Conservation (phyloP, 2,113 vertebrate species). For the Scortum barcoo region DNA sequence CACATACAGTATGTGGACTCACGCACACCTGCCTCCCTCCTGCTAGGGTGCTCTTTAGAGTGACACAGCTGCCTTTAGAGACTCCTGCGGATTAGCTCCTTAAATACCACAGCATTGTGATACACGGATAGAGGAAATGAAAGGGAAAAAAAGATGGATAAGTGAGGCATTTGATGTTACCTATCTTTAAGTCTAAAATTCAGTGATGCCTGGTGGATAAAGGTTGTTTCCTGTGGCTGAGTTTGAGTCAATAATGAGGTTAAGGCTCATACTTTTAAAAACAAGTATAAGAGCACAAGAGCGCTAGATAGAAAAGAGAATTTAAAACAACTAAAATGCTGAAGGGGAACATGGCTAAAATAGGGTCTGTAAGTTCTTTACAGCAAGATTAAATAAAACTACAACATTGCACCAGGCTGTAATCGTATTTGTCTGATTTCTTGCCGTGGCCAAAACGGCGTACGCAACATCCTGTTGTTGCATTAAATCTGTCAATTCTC, state of each 20-base stretch:
- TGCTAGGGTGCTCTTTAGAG: constrained; percentile 57
- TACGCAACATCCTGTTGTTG: not conserved
- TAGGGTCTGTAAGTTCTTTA: not conserved
- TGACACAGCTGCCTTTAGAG: constrained; percentile 43
- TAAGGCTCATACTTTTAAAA: constrained; percentile 21
- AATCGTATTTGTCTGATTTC: constrained; percentile 15
- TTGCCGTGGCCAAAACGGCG: not conserved
- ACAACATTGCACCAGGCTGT: not conserved
- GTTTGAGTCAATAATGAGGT: constrained; percentile 15
- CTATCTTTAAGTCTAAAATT: constrained; percentile 29
- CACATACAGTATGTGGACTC: not conserved
- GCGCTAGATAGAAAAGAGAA: constrained; percentile 31
- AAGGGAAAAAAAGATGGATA: constrained; percentile 25
- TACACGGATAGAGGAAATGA: constrained; percentile 14
- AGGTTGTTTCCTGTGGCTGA: constrained; percentile 16
- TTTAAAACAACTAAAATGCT: not conserved
- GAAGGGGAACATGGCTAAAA: not conserved
- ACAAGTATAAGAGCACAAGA: not conserved
- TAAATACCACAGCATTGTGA: constrained; percentile 72
- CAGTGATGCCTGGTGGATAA: constrained; percentile 9
- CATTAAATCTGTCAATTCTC: constrained; percentile 23
- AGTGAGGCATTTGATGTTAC: not conserved
- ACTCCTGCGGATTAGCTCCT: constrained; percentile 32
- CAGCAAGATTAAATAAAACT: not conserved
- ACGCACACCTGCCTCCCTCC: constrained; percentile 18